phyloP scores from a whole-genome alignment of 2,113 vertebrate species.

The Ascaphus truei region DNA sequence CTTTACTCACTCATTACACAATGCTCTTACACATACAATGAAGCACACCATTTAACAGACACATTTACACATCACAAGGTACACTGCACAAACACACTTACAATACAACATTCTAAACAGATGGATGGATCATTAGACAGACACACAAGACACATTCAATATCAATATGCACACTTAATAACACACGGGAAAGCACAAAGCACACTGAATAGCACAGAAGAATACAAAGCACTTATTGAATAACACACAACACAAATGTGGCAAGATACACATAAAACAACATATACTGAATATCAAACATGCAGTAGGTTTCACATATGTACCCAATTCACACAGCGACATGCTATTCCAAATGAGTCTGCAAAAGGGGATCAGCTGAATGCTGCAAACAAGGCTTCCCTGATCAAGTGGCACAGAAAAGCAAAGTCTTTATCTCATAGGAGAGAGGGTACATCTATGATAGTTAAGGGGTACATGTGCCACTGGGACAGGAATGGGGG shows the following conservation, averaged over 20 bases:
- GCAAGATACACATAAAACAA: too few relatives aligned
- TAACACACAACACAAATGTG: too few relatives aligned
- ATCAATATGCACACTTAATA: not conserved
- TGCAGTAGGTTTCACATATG: too few relatives aligned
- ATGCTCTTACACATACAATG: too few relatives aligned
- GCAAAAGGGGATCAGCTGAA: too few relatives aligned
- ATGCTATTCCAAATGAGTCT: too few relatives aligned
- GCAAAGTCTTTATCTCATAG: rapidly evolving
- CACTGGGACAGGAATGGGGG: not conserved
- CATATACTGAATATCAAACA: too few relatives aligned
- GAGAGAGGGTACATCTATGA: not conserved
- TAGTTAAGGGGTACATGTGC: not conserved
- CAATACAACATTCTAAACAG: not conserved
- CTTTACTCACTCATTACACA: too few relatives aligned
- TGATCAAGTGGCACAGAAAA: rapidly evolving
- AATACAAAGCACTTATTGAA: too few relatives aligned
- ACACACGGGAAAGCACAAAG: too few relatives aligned
- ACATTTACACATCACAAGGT: not conserved
- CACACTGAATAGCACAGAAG: not conserved
- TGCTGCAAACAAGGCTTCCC: not conserved
- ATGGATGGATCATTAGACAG: not conserved
- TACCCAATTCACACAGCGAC: too few relatives aligned
- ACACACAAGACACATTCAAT: not conserved
- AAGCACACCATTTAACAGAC: too few relatives aligned
- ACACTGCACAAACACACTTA: not conserved